Evolutionary conservation across 2,113 vertebrate species (phyloP).

Genomic region (Protobothrops flavoviridis): DNA sequence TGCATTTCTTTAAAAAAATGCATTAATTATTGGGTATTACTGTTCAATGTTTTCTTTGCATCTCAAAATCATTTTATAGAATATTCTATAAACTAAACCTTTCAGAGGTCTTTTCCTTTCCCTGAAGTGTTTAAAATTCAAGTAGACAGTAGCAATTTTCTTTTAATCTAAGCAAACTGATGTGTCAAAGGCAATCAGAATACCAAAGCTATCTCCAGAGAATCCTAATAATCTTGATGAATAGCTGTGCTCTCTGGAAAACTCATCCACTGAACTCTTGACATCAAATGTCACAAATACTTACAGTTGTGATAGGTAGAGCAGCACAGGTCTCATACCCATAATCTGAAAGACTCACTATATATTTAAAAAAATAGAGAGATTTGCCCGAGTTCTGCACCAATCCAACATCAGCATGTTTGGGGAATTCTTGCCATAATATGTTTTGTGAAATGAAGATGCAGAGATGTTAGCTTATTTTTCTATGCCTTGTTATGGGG

Average conservation of each 20-base stretch:
- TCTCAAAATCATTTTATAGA: slow-evolving; percentile 46
- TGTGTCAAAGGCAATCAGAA: slow-evolving; percentile 74
- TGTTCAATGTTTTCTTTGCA: slow-evolving; percentile 46
- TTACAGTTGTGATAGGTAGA: slow-evolving; percentile 57
- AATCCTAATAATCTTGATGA: slow-evolving; percentile 72
- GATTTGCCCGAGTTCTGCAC: background rate
- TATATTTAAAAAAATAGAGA: background rate
- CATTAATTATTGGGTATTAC: slow-evolving; percentile 1
- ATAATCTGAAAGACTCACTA: slow-evolving; percentile 30
- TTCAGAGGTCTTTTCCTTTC: slow-evolving; percentile 62
- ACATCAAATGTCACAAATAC: slow-evolving; percentile 67
- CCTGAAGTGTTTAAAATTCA: slow-evolving; percentile 70
- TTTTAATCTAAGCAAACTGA: slow-evolving; percentile 83
- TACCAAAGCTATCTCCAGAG: slow-evolving; percentile 66
- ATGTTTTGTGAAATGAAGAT: background rate
- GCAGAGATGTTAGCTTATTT: background rate
- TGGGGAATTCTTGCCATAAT: background rate
- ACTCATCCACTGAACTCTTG: slow-evolving; percentile 67
- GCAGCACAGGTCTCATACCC: slow-evolving; percentile 38
- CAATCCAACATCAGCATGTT: background rate
- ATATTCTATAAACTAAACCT: slow-evolving; percentile 62
- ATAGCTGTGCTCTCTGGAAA: slow-evolving; percentile 65
- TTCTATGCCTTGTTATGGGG: background rate
- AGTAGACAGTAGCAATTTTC: slow-evolving; percentile 74
- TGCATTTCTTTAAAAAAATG: background rate